Evolutionary conservation across 2,888 invertebrate genomes (phyloP).

Genomic region (Cenopis cana): DNA sequence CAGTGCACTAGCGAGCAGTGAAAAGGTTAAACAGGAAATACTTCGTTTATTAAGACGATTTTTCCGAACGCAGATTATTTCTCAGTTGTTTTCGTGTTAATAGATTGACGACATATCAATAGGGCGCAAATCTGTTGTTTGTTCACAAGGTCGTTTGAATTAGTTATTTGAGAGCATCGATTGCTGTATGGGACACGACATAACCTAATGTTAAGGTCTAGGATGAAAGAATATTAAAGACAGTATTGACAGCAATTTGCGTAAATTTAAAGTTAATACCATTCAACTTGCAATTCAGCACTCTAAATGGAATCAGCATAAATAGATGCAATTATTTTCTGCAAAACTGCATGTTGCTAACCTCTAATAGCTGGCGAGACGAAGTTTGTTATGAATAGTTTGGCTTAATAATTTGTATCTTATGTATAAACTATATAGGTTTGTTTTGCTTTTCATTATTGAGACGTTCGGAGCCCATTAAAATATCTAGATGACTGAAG

Average conservation of each 20-base stretch:
- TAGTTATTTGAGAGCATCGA: no score
- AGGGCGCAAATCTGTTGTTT: no score
- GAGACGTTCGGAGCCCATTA: not conserved
- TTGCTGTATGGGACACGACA: no score
- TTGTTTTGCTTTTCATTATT: not conserved
- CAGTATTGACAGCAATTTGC: not conserved
- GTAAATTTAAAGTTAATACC: not conserved
- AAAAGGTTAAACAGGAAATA: constrained; percentile 14
- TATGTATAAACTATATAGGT: not conserved
- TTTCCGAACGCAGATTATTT: not conserved
- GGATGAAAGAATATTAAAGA: no score
- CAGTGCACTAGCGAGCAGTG: constrained; percentile 39
- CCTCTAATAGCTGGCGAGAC: constrained; percentile 6
- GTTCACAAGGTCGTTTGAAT: no score
- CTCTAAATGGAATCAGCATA: constrained; percentile 12
- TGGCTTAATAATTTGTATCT: not conserved
- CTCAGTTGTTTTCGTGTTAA: not conserved
- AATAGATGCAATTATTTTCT: constrained; percentile 21
- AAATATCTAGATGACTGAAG: not conserved
- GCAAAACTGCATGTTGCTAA: constrained; percentile 22
- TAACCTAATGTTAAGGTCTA: no score
- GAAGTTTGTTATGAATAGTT: not conserved
- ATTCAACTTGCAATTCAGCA: constrained; percentile 2
- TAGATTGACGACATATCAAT: no score
- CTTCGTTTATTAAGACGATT: not conserved